phyloP scores from a whole-genome alignment of 2,888 invertebrate species.

The Andrena fulva region DNA sequence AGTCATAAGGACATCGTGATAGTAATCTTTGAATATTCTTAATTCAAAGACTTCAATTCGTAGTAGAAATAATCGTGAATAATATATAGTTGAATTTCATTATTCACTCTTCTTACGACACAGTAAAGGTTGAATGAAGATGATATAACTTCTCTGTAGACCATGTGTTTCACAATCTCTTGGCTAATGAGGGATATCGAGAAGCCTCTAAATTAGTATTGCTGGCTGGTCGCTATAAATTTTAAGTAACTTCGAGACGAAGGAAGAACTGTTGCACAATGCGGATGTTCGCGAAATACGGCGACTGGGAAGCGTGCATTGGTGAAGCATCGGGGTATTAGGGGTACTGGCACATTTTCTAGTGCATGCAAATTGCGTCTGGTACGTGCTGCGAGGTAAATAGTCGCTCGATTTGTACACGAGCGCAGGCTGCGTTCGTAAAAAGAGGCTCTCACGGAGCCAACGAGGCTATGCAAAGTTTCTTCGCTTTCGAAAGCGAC shows the following conservation, averaged over 20 bases:
- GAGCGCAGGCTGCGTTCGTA: neutral
- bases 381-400: constrained; percentile 9
- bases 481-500: constrained; percentile 52
- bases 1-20: no score
- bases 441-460: constrained; percentile 23
- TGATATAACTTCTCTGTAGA: no score
- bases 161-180: no score
- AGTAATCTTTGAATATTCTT: neutral
- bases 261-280: neutral
- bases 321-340: neutral
- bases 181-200: no score
- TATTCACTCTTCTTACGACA: no score
- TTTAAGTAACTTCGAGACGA: neutral
- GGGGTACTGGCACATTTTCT: neutral
- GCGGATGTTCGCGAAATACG: neutral
- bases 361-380: neutral
- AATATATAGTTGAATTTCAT: no score
- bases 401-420: constrained; percentile 10
- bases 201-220: no score
- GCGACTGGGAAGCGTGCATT: no score
- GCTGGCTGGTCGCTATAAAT: no score
- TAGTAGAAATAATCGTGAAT: neutral
- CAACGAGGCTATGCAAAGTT: constrained; percentile 35
- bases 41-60: neutral
- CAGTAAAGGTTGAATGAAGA: no score